Evolutionary conservation across 2,888 invertebrate species (phyloP), one percentile per base, ranked within the genome.

Genomic region (Clistopyga incitator): DNA sequence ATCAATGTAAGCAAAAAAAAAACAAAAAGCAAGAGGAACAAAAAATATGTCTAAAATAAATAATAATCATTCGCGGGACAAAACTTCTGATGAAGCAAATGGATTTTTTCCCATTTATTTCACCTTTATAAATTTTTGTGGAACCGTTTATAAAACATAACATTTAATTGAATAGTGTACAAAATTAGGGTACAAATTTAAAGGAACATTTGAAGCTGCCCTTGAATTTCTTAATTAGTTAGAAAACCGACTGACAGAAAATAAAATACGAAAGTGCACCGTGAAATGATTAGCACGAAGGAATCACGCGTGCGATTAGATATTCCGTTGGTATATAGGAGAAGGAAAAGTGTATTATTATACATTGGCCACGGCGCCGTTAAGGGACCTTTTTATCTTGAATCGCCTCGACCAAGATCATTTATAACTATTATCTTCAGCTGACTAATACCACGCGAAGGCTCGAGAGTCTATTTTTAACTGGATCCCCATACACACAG

Each of bases 341-440:
- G n/a, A n/a, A n/a, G 59, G n/a, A 8, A 34, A n/a, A 29, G 34
- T 61, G 34, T 34, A 61, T 61, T 59, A 29, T 59, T 61, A 34
- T 34, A 61, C 29, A 34, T 61, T 64, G 64, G 64, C 18, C 64
- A n/a, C 38, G 64, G 6, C 38, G 38, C 18, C 42, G 38, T 64
- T 64, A 61, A 61, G 47, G 61, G 45, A 74, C 61, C 15, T 61
- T 80, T 81, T 84, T 70, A 82, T 82, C 80, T 80, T 65, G 42
- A 74, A 84, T 80, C 72, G 59, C 64, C 64, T 61, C 77, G 80
- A 80, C 64, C 65, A 65, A 79, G 76, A 84, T 82, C 84, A 84
- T 82, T 84, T 84, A 78, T 82, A 84, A 84, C 79, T 82, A 82
- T 82, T 82, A 80, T 82, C 79, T 84, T 72, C 77, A 70, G 84